Evolutionary conservation across 2,888 invertebrate genomes (phyloP), one percentile per base, ranked within the genome.

Genomic region (Beris chalybata): DNA sequence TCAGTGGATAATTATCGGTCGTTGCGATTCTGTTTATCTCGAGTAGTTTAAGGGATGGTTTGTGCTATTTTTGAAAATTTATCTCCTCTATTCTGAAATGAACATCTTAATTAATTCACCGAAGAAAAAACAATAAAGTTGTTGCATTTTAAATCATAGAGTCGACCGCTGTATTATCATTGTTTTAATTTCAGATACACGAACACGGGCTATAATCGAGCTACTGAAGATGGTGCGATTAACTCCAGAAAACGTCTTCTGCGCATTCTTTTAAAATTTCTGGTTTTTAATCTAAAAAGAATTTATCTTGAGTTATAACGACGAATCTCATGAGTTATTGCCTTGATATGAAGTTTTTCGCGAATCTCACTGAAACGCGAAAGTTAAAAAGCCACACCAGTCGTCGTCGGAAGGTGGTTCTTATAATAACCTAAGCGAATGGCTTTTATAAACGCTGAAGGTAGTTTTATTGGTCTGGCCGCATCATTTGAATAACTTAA

Each of bases 1-100:
- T 61, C 61, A 52, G 52, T 50, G 50, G 61, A 61, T 61, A 61
- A 61, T 61, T 61, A 61, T 61, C 61, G 61, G 29, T 52, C 61
- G 38, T 22, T 52, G 38, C 22, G 52, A 61, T 61, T 61, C 29
- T 61, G 61, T 61, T 61, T 61, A 61, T 61, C 50, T 52, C 32
- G 50, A 52, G 52, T 52, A 38, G 52, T 61, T 61, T 61, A 61
- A 4, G 13, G 50, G 52, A 13, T 22, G 9, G 9, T 52, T 31
- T 15, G 4, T 22, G 3, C 22, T 22, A 22, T 22, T 22, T 22
- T 22, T 22, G 3, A 22, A 22, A 22, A 22, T 22, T 22, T 2
- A 22, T 22, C 22, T 3, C 22, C 22, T 22, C 22, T 22, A 22
- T 22, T 22, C 22, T 3, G 22, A 22, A 22, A 22, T 2, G 22